phyloP scores from a whole-genome alignment of 1,140 invertebrate genomes.

The Sitobion miscanthi region DNA sequence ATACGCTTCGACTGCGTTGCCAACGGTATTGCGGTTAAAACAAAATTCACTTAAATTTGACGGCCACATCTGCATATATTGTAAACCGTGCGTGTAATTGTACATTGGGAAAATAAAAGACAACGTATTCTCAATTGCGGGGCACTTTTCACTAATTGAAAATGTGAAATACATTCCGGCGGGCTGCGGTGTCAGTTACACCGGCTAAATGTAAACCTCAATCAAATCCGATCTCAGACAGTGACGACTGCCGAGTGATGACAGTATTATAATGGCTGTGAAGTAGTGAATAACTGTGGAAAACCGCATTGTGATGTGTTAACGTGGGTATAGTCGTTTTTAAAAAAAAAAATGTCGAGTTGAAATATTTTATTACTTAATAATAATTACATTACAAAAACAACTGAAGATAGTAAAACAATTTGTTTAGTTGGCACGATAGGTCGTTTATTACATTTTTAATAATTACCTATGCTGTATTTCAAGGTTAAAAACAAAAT shows the following conservation, averaged over 20 bases:
- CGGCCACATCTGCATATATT: not conserved
- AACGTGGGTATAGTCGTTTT: not conserved
- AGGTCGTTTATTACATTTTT: not conserved
- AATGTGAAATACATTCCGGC: too few relatives aligned
- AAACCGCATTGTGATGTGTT: not conserved
- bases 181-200: too few relatives aligned
- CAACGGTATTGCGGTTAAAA: not conserved
- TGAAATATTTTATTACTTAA: not conserved
- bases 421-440: not conserved
- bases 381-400: not conserved
- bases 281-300: not conserved
- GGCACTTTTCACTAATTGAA: too few relatives aligned
- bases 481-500: too few relatives aligned
- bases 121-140: not conserved
- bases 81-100: not conserved
- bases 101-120: not conserved
- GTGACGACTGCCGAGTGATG: not conserved
- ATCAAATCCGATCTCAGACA: too few relatives aligned
- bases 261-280: not conserved
- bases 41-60: not conserved
- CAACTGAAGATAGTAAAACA: not conserved
- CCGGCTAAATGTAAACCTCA: too few relatives aligned
- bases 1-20: not conserved
- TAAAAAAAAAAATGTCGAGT: not conserved
- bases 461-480: not conserved